Evolutionary conservation across 1,140 invertebrate genomes (phyloP), one percentile per base, ranked within the genome.

Genomic region (Pachypeltis micranthus): DNA sequence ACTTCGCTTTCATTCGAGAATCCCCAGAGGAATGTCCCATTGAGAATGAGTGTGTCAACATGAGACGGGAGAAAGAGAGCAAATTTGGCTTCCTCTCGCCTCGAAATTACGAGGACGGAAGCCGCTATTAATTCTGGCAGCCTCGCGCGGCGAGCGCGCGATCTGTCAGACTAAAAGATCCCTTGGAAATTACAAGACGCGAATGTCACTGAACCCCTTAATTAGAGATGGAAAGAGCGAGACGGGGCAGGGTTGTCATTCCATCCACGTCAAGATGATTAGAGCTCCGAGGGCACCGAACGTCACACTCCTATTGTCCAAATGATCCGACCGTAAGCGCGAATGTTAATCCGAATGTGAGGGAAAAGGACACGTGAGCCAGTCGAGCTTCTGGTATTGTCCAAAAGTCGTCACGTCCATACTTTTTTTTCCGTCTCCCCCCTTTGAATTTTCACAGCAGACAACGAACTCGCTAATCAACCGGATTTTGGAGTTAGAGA

Each of bases 181-280:
- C 7, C 7, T 10, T 7, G 47, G 47, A 51, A 51, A 51, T 51
- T 21, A 51, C 47, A 51, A 10, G 47, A 51, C 47, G 23, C 21
- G 47, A 51, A 51, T 21, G 47, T 51, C 47, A 51, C 47, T 21
- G 47, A 51, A 21, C 47, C n/a, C 47, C 47, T 51, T 51, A 51
- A 51, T 51, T 51, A 51, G 47, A 51, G 47, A 39, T 39, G 31
- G 31, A 21, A 21, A 51, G 47, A 39, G 7, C 7, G 31, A 21
- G 19, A 51, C 12, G 47, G 4, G 19, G 23, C 47, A 4, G 47
- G 47, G 47, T 51, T 51, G 47, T 51, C 47, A 51, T 51, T 51
- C 23, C 23, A 51, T 51, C 47, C 47, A 51, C 47, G 47, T 51
- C 47, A 51, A 51, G 47, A 51, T 51, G 47, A 51, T 51, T 51